A percentile compares a stretch with the other conserved stretches of the same genome.
Conservation (phyloP, 1,140 invertebrate genomes). For the Helicorthomorpha holstii region DNA sequence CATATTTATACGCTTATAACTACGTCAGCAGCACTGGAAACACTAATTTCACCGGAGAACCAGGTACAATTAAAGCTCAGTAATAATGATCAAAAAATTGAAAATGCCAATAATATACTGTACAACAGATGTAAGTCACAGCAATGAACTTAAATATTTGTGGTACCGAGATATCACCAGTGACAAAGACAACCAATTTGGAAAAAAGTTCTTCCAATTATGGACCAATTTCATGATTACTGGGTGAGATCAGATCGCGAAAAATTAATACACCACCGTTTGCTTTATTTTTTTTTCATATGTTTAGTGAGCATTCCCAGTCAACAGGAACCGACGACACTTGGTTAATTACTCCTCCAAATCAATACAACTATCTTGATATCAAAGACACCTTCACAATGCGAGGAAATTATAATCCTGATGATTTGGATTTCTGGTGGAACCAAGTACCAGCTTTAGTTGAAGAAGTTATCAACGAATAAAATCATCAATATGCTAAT, state of each 20-base stretch:
- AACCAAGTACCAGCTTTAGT: background rate
- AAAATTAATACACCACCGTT: background rate
- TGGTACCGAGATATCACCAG: background rate
- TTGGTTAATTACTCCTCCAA: background rate
- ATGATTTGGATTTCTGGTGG: background rate
- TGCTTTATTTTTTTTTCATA: background rate
- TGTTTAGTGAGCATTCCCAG: background rate
- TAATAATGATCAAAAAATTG: background rate
- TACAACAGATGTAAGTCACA: background rate
- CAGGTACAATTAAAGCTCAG: background rate
- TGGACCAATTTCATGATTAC: background rate
- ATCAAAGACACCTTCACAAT: background rate
- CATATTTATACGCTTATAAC: background rate
- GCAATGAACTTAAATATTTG: background rate
- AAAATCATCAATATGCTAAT: too few relatives aligned
- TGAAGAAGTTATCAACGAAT: too few relatives aligned
- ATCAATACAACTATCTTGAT: background rate
- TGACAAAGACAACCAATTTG: background rate
- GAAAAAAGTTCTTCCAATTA: background rate
- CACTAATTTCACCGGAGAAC: background rate
- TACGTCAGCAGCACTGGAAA: background rate
- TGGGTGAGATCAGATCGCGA: background rate
- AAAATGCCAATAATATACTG: background rate
- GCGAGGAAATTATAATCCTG: background rate
- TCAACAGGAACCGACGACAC: background rate